Base-by-base conservation (phyloP, 1,140 invertebrate genomes). In the Drosophila equinoxialis region DNA sequence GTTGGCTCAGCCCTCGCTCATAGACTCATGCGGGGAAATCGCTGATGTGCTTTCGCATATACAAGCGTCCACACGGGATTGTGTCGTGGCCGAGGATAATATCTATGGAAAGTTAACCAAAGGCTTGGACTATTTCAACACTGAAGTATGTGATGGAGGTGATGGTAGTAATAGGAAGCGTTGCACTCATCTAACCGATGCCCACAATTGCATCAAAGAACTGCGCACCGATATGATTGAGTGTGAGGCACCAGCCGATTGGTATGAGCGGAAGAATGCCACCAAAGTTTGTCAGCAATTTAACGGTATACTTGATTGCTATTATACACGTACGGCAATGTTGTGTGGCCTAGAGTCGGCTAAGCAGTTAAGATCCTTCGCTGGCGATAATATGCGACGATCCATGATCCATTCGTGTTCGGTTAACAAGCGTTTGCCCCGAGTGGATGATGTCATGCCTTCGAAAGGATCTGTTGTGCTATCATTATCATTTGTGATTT, bases 211-310 rank as follows among this genome's bases (percentile, higher is more conserved):
- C 61, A 7, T 92, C 7, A 42, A 68, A 20, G 91, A 91, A 54
- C 70, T 92, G 13, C 83, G 84, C 13, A 87, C 81, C 8, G 91
- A 92, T 30, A 81, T 91, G 75, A 83, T 91, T 65, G 83, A 92
- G 42, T 92, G 91, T 20, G 91, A 92, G 55, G 91, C 81, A 0
- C 74, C 79, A 20, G 68, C 91, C 14, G 91, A 92, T 75, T 92
- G 91, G 91, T 92, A 90, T 65, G 91, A 92, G 63, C 68, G 74
- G 1, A 33, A 59, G 0, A 90, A 92, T 20, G 45, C 73, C 11
- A 60, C 68, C 10, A 77, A 69, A 23, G 80, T 86, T 8, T 77
- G 81, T 23, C 70, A 82, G 66, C 65, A 63, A 26, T 90, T 79
- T 14, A 90, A 90, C 51, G 81, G 91, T 33, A 74, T 92, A 7